Evolutionary conservation across 53 echinoderm and acorn worm species (phyloP), one percentile per base, ranked within the genome.

Genomic region (Antedon mediterranea): DNA sequence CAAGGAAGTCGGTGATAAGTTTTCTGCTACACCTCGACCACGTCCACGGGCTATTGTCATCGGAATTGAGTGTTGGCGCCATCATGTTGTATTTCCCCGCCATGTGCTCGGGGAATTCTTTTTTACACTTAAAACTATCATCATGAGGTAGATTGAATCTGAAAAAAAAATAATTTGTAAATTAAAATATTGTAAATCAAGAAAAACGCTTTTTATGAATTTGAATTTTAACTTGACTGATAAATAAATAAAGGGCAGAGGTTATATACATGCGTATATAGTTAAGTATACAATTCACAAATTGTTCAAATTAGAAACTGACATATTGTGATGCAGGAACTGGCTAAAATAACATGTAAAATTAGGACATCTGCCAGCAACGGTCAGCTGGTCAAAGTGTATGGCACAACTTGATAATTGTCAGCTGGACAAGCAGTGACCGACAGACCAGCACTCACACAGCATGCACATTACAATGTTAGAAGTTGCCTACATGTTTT

Each of bases 141-240:
- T 95, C 97, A 73, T 95, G 97, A 44, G 92, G 97, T 83, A 95
- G 79, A 80, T 95, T 95, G 73, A 95, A 95, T 81, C 97, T 95
- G 82, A 29, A 84, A 43, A 43, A 57, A 57, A 11, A 57, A 37
- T 9, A 2, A 18, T 57, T 57, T 57, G 23, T 57, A 57, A 57
- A 41, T 41, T 41, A n/a, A n/a, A n/a, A n/a, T n/a, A n/a, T 37
- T 6, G 4, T 37, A 6, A 37, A 37, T 37, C 11, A 11, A 37
- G 11, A 37, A 11, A 37, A 37, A 37, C 37, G 37, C 11, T 37
- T 37, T 37, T 37, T 37, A 6, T 37, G 37, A 37, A 37, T 37
- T 4, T 37, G 37, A 4, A 6, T 4, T 11, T 11, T 37, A 37
- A 6, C 37, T 37, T 4, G 4, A 6, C 4, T 11, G 37, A n/a